phyloP scores from a whole-genome alignment of 2,888 invertebrate genomes.

The Gryllus longicercus region DNA sequence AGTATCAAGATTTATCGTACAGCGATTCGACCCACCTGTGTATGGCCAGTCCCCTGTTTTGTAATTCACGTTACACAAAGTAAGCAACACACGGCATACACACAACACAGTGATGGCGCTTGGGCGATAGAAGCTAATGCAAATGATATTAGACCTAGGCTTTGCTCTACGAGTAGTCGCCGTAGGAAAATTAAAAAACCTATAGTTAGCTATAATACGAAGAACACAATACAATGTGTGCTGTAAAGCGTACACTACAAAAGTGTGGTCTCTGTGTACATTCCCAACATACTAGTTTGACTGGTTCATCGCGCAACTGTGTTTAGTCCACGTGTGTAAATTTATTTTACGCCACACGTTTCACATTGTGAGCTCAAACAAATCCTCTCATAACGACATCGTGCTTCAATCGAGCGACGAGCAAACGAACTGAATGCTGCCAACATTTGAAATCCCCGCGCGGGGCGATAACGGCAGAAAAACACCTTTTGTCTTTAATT shows the following conservation, averaged over 20 bases:
- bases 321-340: neutral
- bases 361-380: neutral
- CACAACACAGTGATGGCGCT: too few relatives aligned
- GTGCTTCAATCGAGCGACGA: neutral
- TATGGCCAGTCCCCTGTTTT: too few relatives aligned
- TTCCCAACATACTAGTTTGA: neutral
- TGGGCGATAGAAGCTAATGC: too few relatives aligned
- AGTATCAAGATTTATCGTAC: too few relatives aligned
- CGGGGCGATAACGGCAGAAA: neutral
- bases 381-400: neutral
- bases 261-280: neutral
- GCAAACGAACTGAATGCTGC: neutral
- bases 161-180: too few relatives aligned
- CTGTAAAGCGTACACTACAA: neutral
- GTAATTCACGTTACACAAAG: too few relatives aligned
- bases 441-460: neutral
- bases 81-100: too few relatives aligned
- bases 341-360: neutral
- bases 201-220: neutral
- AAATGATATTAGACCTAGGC: too few relatives aligned
- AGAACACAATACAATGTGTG: neutral
- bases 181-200: too few relatives aligned
- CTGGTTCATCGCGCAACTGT: conserved; percentile 10
- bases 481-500: conserved; percentile 5
- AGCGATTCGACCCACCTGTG: too few relatives aligned